A percentile compares a stretch with the other conserved stretches of the same genome.
Evolutionary conservation across 2,113 vertebrate species (phyloP).

Genomic region (Falcunculus frontatus): DNA sequence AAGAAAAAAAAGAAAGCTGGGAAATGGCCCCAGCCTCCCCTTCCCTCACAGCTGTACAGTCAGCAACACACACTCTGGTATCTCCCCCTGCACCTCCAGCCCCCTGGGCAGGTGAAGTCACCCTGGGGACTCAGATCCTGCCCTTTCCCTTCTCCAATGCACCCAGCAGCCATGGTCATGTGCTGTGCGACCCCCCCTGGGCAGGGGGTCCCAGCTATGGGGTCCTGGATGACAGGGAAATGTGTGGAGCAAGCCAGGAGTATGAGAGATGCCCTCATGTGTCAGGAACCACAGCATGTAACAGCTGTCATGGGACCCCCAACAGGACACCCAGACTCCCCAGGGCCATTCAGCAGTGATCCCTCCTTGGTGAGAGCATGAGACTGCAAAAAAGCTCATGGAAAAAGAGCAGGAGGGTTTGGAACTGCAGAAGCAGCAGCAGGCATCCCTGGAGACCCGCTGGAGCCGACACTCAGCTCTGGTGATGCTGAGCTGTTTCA

Average conservation of each 20-base stretch:
- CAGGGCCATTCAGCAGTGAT: not conserved
- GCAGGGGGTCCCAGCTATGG: too few species aligned
- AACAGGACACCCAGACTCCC: not conserved
- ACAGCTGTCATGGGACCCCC: rapidly evolving
- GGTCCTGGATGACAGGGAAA: not conserved
- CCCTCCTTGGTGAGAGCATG: not conserved
- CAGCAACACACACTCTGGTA: rapidly evolving
- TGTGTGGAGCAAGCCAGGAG: not conserved
- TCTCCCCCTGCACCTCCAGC: not conserved
- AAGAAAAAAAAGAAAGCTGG: not conserved
- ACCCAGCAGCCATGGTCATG: rapidly evolving
- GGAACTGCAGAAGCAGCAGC: not conserved
- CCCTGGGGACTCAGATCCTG: not conserved
- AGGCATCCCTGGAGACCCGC: not conserved
- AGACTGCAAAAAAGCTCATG: not conserved
- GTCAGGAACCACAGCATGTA: not conserved
- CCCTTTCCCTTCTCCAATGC: not conserved
- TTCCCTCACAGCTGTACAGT: not conserved
- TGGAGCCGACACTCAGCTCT: not conserved
- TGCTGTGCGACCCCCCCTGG: not conserved
- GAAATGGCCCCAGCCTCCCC: not conserved
- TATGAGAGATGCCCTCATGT: rapidly evolving
- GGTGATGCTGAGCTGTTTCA: not conserved
- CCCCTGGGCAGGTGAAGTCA: not conserved
- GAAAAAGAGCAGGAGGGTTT: not conserved